phyloP scores from a whole-genome alignment of 1,140 invertebrate species.

The Drosophila repletoides region DNA sequence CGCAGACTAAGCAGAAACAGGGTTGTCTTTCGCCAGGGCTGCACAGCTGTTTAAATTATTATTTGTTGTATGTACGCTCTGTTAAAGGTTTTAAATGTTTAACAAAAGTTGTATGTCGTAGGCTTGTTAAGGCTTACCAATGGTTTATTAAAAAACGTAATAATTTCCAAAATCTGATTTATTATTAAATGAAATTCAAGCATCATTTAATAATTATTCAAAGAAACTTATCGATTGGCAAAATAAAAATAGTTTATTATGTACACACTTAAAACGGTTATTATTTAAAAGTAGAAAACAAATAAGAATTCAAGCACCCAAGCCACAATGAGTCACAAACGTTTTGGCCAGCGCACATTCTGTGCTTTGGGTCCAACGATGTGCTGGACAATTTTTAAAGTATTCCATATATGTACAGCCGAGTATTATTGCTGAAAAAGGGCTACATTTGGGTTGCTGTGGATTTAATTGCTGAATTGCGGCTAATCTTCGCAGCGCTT shows the following conservation, averaged over 20 bases:
- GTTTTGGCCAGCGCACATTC: constrained; percentile 69
- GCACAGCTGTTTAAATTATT: constrained; percentile 1
- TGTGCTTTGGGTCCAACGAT: constrained; percentile 67
- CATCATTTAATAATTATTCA: too few species aligned
- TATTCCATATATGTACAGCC: constrained; percentile 79
- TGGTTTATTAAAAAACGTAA: too few species aligned
- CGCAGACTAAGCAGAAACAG: not conserved
- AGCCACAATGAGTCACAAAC: constrained; percentile 66
- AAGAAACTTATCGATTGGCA: not conserved
- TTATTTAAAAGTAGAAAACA: not conserved
- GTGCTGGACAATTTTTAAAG: constrained; percentile 72
- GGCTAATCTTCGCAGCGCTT: constrained; percentile 51
- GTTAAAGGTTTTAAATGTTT: too few species aligned
- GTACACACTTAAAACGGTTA: constrained; percentile 26
- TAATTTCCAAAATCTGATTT: too few species aligned
- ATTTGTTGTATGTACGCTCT: too few species aligned
- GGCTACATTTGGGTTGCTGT: constrained; percentile 62
- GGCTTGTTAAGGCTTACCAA: too few species aligned
- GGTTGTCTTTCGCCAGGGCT: not conserved
- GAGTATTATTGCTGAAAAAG: constrained; percentile 65
- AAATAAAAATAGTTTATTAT: constrained; percentile 27
- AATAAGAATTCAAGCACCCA: constrained; percentile 43
- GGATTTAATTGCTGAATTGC: constrained; percentile 40
- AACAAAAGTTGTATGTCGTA: too few species aligned
- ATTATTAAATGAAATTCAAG: too few species aligned